Evolutionary conservation across 2,113 vertebrate species (phyloP), one percentile per base, ranked within the genome.

Genomic region (Percina caprodes): DNA sequence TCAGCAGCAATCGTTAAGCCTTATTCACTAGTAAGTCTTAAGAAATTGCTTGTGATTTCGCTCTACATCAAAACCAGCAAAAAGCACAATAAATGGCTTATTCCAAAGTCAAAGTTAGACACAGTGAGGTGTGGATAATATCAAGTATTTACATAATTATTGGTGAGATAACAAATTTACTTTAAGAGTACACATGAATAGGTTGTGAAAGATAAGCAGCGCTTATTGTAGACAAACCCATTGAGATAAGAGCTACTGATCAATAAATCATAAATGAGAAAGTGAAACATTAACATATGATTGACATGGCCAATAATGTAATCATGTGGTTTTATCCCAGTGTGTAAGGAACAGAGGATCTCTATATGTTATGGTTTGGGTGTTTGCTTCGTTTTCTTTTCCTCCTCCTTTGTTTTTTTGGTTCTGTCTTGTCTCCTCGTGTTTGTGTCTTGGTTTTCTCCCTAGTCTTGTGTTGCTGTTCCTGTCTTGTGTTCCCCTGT

Each of bases 211-310:
- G 61, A 86, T 74, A 85, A 66, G 52, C 26, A 58, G 58, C 33
- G 71, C 10, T 79, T 39, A 73, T 60, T 68, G 49, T 39, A 49
- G 2, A 5, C 33, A 89, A 68, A 80, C 52, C 66, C 46, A 60
- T 26, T 11, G n/a, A 55, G 68, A 82, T 69, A 79, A 67, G 1
- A 13, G 13, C 0, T 49, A 62, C 30, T 33, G 54, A 66, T 84
- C 16, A 68, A 55, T 61, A 49, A 26, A 71, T n/a, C 48, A 55
- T 59, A 56, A 60, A 35, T 16, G 6, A 74, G 6, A 45, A 63
- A 63, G 56, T 75, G 65, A 70, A 82, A 86, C 51, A 89, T 80
- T 88, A 60, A 88, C 81, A 23, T 3, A 19, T 0, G n/a, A 30
- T 24, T 65, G 0, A 51, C n/a, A 0, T n/a, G 24, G 0, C 48